phyloP scores from a whole-genome alignment of 2,113 vertebrate genomes.

The Salvelinus alpinus region DNA sequence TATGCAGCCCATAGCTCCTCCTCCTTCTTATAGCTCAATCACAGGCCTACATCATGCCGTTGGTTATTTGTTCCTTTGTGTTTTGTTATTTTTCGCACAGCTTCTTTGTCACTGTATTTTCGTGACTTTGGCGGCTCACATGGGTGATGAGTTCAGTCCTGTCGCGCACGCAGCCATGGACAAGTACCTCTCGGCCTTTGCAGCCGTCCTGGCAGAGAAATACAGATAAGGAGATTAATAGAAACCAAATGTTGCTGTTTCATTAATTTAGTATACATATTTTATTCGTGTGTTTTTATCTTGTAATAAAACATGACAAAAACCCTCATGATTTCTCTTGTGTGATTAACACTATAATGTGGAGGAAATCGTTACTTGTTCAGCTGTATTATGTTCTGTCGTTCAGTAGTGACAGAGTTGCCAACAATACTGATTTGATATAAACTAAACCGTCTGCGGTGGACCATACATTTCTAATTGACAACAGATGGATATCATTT shows the following conservation, averaged over 20 bases:
- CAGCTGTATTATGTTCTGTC: no score
- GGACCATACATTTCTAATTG: no score
- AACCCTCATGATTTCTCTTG: background rate
- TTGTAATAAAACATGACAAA: slow-evolving; percentile 47
- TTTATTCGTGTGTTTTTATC: slow-evolving; percentile 11
- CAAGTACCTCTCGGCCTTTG: slow-evolving; percentile 85
- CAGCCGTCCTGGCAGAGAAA: slow-evolving; percentile 83
- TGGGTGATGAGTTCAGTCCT: slow-evolving; percentile 79
- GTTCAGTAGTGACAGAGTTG: no score
- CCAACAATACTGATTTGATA: no score
- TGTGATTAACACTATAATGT: background rate
- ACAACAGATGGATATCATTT: no score
- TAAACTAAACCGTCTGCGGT: no score
- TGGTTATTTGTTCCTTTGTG: background rate
- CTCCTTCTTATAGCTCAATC: no score
- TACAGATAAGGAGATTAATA: slow-evolving; percentile 76
- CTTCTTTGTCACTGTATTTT: slow-evolving; percentile 86
- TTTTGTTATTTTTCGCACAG: slow-evolving; percentile 54
- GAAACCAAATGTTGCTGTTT: no score
- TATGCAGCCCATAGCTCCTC: no score
- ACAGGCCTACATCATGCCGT: background rate
- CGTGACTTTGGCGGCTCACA: slow-evolving; percentile 77
- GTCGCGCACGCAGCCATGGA: slow-evolving; percentile 84
- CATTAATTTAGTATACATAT: no score
- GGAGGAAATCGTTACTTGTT: no score